phyloP scores from a whole-genome alignment of 2,113 vertebrate genomes.

The Lepus timidus region DNA sequence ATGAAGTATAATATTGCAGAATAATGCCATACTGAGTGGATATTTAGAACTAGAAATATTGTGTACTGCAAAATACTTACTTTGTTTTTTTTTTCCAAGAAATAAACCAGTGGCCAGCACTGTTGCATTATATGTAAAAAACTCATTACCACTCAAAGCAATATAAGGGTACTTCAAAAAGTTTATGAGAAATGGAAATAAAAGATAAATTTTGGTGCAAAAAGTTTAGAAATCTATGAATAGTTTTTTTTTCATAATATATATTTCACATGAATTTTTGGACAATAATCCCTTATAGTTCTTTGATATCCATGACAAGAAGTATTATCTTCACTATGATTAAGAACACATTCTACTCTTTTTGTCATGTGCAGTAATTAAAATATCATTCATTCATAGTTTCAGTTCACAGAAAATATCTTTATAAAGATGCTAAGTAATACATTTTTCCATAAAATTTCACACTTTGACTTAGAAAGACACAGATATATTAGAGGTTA shows the following conservation, averaged over 20 bases:
- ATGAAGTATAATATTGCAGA: not conserved
- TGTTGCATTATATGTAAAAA: conserved; percentile 29
- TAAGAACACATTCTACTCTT: not conserved
- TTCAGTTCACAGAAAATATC: conserved; percentile 30
- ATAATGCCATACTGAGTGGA: not conserved
- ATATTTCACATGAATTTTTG: too few species aligned
- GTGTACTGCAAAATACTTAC: conserved; percentile 17
- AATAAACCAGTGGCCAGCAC: not conserved
- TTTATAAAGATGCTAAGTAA: conserved; percentile 21
- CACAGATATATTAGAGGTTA: conserved; percentile 35
- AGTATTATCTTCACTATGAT: not conserved
- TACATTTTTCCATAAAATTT: not conserved
- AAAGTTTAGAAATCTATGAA: too few species aligned
- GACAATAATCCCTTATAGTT: not conserved
- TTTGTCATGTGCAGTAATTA: not conserved
- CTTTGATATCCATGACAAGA: not conserved
- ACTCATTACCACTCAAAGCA: conserved; percentile 3
- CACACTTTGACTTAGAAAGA: conserved; percentile 36
- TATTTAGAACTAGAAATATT: not conserved
- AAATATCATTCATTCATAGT: conserved; percentile 14
- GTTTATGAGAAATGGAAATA: too few species aligned
- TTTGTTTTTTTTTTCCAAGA: not conserved
- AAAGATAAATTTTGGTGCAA: too few species aligned
- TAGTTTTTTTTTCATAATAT: too few species aligned
- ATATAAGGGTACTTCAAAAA: too few species aligned